A percentile compares a stretch with the other conserved stretches of the same genome.
Conservation (phyloP, 2,888 invertebrate genomes). For the Leucophenga maculata region DNA sequence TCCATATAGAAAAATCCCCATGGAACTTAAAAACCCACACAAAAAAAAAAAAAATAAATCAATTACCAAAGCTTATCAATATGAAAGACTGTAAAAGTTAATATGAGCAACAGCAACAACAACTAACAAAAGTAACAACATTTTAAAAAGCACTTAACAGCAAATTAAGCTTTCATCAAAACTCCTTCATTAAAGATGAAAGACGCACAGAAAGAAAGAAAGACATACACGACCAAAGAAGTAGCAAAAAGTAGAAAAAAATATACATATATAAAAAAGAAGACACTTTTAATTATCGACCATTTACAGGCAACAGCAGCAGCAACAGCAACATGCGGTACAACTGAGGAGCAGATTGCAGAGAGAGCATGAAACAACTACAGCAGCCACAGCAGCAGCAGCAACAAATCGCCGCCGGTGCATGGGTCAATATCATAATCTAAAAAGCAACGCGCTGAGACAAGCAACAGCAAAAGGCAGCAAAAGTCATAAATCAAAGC, state of each 20-base stretch:
- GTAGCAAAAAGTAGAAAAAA: constrained; percentile 35
- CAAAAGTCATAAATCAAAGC: constrained; percentile 68
- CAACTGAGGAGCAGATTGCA: constrained; percentile 32
- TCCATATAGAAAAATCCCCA: too few species aligned
- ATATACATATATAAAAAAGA: too few species aligned
- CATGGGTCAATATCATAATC: constrained; percentile 68
- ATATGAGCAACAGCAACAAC: neutral
- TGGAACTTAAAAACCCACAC: neutral
- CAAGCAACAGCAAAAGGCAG: constrained; percentile 46
- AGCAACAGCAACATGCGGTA: constrained; percentile 5
- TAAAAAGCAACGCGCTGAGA: constrained; percentile 37
- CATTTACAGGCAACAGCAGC: constrained; percentile 50
- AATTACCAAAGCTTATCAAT: constrained; percentile 9
- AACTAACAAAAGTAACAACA: constrained; percentile 45
- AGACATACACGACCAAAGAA: neutral
- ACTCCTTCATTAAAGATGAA: constrained; percentile 31
- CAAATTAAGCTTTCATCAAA: constrained; percentile 61
- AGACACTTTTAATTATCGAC: constrained; percentile 66
- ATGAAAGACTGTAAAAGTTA: neutral
- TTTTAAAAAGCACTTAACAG: constrained; percentile 62
- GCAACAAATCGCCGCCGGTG: constrained; percentile 59
- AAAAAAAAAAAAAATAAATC: constrained; percentile 5
- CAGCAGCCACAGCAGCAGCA: constrained; percentile 35
- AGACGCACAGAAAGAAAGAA: neutral
- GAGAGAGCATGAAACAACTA: constrained; percentile 13